phyloP scores from a whole-genome alignment of 2,888 invertebrate genomes.

The Melanostoma mellinum region DNA sequence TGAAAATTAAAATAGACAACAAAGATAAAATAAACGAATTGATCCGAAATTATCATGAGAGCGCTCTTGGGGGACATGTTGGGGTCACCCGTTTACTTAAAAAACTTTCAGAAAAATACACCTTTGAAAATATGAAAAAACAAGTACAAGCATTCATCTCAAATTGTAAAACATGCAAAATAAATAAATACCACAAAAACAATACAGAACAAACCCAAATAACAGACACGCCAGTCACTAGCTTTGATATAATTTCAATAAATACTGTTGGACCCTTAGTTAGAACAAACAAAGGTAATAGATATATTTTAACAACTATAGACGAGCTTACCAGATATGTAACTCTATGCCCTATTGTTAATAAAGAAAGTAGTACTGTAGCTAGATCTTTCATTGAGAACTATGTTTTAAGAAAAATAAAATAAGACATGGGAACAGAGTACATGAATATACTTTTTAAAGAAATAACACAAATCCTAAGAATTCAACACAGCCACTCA shows the following conservation, averaged over 20 bases:
- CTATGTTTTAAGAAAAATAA: too few species aligned
- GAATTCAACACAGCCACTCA: slow-evolving; percentile 1
- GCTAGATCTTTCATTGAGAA: background rate
- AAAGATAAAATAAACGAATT: slow-evolving; percentile 6
- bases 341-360: slow-evolving; percentile 2
- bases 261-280: slow-evolving; percentile 2
- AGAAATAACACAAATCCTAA: slow-evolving; percentile 2
- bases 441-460: background rate
- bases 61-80: slow-evolving; percentile 14
- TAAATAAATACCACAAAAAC: slow-evolving; percentile 25
- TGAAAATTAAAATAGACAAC: slow-evolving; percentile 10
- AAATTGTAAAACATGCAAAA: slow-evolving; percentile 40
- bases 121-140: slow-evolving; percentile 26
- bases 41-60: slow-evolving; percentile 12
- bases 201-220: background rate
- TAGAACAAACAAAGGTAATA: slow-evolving; percentile 32
- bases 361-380: slow-evolving; percentile 10
- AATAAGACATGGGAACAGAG: too few species aligned
- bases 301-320: slow-evolving; percentile 37
- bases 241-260: background rate
- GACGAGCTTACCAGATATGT: slow-evolving; percentile 40
- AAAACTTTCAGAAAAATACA: slow-evolving; percentile 10
- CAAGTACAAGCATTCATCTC: slow-evolving; percentile 38
- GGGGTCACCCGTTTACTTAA: slow-evolving; percentile 6
- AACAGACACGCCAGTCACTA: slow-evolving; percentile 7